Percentiles rank a stretch among this genome's conserved stretches.
These are phyloP conservation scores for Bradynema listronoti DNA, from an alignment of 1,140 invertebrate species.

Conservation along the genomic window DNA sequence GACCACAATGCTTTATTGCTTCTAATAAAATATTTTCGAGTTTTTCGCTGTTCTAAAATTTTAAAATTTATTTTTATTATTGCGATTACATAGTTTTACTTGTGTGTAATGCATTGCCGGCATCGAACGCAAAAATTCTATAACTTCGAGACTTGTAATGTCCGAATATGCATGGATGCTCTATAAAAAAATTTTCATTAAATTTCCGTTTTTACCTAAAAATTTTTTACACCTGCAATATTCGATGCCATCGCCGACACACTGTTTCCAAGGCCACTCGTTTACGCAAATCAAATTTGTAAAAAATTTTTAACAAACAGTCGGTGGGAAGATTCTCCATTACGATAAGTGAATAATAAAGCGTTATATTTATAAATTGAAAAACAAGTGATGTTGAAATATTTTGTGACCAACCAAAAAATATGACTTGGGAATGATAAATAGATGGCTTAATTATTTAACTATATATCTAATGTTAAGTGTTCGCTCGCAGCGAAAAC, in stretches of 20 bases:
- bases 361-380: not conserved
- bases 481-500: too few species aligned
- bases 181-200: too few species aligned
- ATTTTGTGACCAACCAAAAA: not conserved
- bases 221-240: conserved; percentile 26
- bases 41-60: too few species aligned
- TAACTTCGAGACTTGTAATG: conserved; percentile 1
- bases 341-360: conserved; percentile 5
- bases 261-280: conserved; percentile 22
- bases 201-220: too few species aligned
- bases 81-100: too few species aligned
- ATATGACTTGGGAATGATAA: not conserved
- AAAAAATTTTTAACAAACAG: conserved; percentile 22
- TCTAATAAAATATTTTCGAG: too few species aligned
- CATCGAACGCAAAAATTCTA: conserved; percentile 11
- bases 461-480: too few species aligned
- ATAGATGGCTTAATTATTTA: too few species aligned
- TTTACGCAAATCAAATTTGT: conserved; percentile 16
- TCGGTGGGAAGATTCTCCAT: conserved; percentile 27
- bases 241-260: conserved; percentile 16
- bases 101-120: too few species aligned
- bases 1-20: conserved; percentile 32
- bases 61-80: too few species aligned
- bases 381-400: not conserved
- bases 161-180: conserved; percentile 12